phyloP scores from a whole-genome alignment of 2,888 invertebrate species.

The Leptura quadrifasciata region DNA sequence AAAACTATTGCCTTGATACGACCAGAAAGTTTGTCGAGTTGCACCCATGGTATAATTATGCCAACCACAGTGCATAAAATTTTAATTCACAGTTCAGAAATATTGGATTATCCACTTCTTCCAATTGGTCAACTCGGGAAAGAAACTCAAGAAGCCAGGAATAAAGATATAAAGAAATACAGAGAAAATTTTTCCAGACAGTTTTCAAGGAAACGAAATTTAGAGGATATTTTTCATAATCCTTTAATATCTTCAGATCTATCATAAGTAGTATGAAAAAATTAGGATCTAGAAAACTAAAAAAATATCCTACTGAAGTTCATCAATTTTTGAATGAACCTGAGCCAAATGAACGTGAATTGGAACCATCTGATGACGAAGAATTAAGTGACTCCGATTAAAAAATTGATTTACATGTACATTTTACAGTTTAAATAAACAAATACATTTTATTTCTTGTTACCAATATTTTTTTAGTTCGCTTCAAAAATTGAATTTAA shows the following conservation, averaged over 20 bases:
- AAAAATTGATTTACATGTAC: no score
- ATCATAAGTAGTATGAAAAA: neutral
- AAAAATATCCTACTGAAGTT: neutral
- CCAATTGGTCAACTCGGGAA: slow-evolving; percentile 5
- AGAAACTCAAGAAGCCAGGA: no score
- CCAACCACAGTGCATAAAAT: slow-evolving; percentile 10
- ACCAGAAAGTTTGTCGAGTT: neutral
- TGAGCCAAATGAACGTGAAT: no score
- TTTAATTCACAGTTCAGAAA: neutral
- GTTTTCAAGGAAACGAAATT: neutral
- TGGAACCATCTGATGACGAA: no score
- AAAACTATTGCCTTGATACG: no score
- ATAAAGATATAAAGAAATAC: neutral
- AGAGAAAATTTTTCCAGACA: neutral
- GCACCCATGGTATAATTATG: slow-evolving; percentile 10
- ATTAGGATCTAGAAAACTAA: neutral
- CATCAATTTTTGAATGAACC: neutral
- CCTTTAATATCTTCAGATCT: neutral
- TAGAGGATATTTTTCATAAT: neutral
- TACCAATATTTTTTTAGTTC: no score
- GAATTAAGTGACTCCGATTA: no score
- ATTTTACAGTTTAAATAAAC: no score
- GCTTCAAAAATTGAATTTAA: no score
- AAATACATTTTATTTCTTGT: no score
- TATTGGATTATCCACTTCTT: slow-evolving; percentile 12